Conservation (phyloP, 2,113 vertebrate species). For the Lagopus leucura region DNA sequence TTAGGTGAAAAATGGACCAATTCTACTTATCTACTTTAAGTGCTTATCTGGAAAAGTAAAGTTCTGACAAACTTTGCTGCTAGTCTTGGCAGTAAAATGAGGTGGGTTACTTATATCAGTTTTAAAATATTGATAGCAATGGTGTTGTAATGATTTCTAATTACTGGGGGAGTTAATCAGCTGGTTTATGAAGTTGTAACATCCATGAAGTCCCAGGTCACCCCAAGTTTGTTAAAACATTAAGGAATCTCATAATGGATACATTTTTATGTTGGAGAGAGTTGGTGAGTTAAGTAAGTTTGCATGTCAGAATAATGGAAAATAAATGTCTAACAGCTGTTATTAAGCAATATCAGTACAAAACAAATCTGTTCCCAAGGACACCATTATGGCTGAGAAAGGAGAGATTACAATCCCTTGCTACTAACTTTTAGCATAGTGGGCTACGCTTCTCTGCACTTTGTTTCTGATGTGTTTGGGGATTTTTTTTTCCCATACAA, state of each 20-base stretch:
- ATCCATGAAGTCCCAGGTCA: background rate
- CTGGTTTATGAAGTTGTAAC: background rate
- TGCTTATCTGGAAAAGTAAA: background rate
- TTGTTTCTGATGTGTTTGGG: background rate
- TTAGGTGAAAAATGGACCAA: background rate
- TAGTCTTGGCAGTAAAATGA: background rate
- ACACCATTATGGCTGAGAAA: background rate
- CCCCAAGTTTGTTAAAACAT: background rate
- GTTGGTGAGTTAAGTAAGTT: background rate
- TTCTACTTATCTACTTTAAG: background rate
- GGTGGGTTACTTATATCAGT: background rate
- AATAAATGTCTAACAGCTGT: slow-evolving; percentile 9
- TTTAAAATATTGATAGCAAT: background rate
- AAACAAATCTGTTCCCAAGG: slow-evolving; percentile 45
- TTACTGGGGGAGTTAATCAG: background rate
- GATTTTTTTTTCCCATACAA: background rate
- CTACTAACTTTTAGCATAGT: background rate
- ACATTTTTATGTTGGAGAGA: background rate
- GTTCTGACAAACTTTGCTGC: background rate
- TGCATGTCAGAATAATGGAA: background rate
- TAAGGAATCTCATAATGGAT: background rate
- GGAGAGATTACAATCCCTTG: background rate
- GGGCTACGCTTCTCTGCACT: background rate
- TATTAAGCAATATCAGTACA: background rate
- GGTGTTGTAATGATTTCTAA: background rate